A percentile compares a stretch with the other conserved stretches of the same genome.
Conservation (phyloP, 2,888 invertebrate genomes). For the Drosophila rubida region DNA sequence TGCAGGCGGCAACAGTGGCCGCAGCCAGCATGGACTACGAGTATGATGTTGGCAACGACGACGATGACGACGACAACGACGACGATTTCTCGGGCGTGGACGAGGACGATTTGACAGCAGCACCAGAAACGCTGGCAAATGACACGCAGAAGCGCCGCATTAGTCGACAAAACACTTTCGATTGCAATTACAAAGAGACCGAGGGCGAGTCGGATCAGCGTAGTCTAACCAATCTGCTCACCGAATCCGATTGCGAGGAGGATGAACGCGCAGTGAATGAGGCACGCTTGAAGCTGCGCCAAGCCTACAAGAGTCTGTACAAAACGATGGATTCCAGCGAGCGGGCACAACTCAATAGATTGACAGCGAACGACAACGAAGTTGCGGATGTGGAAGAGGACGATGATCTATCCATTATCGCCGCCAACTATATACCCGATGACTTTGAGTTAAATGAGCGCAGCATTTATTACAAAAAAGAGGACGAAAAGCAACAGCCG, state of each 20-base stretch:
- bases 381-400: conserved; percentile 68
- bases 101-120: conserved; percentile 54
- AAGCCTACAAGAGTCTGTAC: conserved; percentile 61
- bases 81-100: conserved; percentile 71
- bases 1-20: conserved; percentile 6
- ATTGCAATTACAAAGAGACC: conserved; percentile 48
- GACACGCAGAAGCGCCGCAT: conserved; percentile 42
- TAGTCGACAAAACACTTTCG: conserved; percentile 72
- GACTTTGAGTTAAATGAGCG: conserved; percentile 66
- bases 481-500: conserved; percentile 18
- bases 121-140: conserved; percentile 19
- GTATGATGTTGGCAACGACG: conserved; percentile 34
- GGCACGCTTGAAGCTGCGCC: conserved; percentile 60
- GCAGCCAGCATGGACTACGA: conserved; percentile 39
- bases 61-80: conserved; percentile 42
- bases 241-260: conserved; percentile 78
- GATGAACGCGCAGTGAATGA: conserved; percentile 70
- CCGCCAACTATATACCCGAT: conserved; percentile 82
- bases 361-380: conserved; percentile 38
- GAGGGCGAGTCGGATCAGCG: conserved; percentile 73
- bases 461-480: conserved; percentile 68
- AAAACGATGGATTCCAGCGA: conserved; percentile 48
- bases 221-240: conserved; percentile 76
- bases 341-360: conserved; percentile 48
- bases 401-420: conserved; percentile 83